Conservation (phyloP, 1,140 invertebrate species). For the Pinna nobilis region DNA sequence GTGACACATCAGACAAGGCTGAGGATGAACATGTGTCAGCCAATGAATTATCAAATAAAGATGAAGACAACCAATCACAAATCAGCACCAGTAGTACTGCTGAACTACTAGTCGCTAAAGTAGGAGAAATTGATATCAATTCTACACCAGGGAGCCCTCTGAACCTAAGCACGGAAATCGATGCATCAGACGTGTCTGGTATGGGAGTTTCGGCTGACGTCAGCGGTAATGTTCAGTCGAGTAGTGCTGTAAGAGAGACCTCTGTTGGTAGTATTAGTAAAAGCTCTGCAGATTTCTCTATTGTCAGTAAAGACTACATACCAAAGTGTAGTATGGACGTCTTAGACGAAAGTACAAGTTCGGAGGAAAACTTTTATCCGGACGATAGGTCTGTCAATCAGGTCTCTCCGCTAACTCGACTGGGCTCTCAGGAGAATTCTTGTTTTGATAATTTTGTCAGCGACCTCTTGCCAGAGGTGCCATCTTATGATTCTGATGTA, state of each 20-base stretch:
- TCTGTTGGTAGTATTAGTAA: constrained; percentile 21
- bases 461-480: background rate
- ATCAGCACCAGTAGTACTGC: constrained; percentile 9
- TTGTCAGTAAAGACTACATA: constrained; percentile 12
- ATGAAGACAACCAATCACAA: no score
- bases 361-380: background rate
- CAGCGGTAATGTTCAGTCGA: constrained; percentile 40
- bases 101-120: constrained; percentile 32
- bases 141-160: background rate
- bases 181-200: constrained; percentile 15
- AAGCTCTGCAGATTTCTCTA: background rate
- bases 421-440: background rate
- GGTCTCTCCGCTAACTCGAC: background rate
- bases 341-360: background rate
- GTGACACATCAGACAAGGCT: no score
- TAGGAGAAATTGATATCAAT: constrained; percentile 13
- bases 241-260: constrained; percentile 29
- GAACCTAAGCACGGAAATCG: constrained; percentile 10
- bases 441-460: background rate
- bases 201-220: constrained; percentile 31
- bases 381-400: background rate
- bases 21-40: no score
- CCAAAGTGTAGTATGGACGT: constrained; percentile 6
- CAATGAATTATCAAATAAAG: no score
- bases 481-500: background rate